Conservation (phyloP, 2,797 vertebrate species). For the Lindbergichthys nudifrons region DNA sequence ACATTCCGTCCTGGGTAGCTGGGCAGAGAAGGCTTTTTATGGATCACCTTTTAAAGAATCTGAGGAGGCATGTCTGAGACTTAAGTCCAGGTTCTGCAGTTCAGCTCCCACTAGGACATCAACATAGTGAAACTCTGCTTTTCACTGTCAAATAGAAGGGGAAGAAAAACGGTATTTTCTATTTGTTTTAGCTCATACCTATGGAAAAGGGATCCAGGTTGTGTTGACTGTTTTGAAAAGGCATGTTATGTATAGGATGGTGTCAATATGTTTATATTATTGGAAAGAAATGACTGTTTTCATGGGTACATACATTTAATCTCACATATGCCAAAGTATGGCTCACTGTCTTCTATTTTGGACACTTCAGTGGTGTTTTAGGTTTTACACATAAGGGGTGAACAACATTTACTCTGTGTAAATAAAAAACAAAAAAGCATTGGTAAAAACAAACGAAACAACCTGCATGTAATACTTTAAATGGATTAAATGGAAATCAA, state of each 20-base stretch:
- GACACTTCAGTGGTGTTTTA: too few species aligned
- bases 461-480: too few species aligned
- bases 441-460: too few species aligned
- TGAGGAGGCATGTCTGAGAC: slow-evolving; percentile 22
- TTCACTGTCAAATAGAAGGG: slow-evolving; percentile 1
- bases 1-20: slow-evolving; percentile 42
- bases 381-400: too few species aligned
- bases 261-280: slow-evolving; percentile 13
- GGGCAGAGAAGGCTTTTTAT: slow-evolving; percentile 37
- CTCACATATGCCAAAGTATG: neutral
- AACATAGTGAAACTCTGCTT: slow-evolving; percentile 12
- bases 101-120: slow-evolving; percentile 19
- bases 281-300: slow-evolving; percentile 1
- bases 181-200: slow-evolving; percentile 17
- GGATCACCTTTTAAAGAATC: slow-evolving; percentile 14
- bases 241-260: slow-evolving; percentile 15
- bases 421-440: too few species aligned
- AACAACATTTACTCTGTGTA: too few species aligned
- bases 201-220: slow-evolving; percentile 14
- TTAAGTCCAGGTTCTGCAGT: slow-evolving; percentile 7
- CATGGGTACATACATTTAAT: neutral
- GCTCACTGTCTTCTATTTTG: neutral
- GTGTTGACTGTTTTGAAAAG: slow-evolving; percentile 24
- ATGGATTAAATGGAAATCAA: too few species aligned
- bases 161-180: neutral